Evolutionary conservation across 2,113 vertebrate genomes (phyloP), one percentile per base, ranked within the genome.

Genomic region (Oceanodroma tethys): DNA sequence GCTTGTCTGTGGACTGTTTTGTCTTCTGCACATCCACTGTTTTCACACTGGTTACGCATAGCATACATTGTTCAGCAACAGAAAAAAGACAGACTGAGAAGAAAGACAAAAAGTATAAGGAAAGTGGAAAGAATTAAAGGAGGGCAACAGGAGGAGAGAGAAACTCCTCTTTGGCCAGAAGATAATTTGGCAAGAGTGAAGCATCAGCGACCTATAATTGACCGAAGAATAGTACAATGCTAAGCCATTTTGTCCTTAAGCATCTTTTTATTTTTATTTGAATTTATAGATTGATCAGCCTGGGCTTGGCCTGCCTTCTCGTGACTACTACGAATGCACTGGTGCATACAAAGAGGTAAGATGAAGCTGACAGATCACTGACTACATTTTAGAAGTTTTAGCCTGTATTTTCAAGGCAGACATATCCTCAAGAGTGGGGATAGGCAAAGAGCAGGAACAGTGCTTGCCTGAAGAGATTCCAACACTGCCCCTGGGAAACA

Each of bases 301-400:
- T 36, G 98, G 97, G 68, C 98, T 99, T 42, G 99, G 99, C 81
- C 98, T 99, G 42, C 98, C 99, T 93, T 99, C 99, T 91, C 98
- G 99, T 92, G 99, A 99, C 97, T 99, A 99, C 97, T 99, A 99
- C 8, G 96, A 98, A 26, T 99, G 99, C 95, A 98, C 97, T 16
- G 99, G 98, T 34, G 97, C 98, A 8, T 99, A 99, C 75, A 95
- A 97, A 96, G 99, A 99, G 99, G 99, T 99, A 98, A 90, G 97
- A 30, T 6, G 26, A 9, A 53, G 52, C 78, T 89, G 43, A 6
- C 16, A n/a, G 14, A 40, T 50, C 19, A 3, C 36, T 45, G 52
- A 1, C 48, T 52, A 16, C 55, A 23, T 5, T 10, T 40, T 10
- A 14, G 2, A 2, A 43, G 20, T 3, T 86, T 26, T 7, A 30